Base-by-base conservation (phyloP, 2,113 vertebrate genomes). In the Platichthys flesus region DNA sequence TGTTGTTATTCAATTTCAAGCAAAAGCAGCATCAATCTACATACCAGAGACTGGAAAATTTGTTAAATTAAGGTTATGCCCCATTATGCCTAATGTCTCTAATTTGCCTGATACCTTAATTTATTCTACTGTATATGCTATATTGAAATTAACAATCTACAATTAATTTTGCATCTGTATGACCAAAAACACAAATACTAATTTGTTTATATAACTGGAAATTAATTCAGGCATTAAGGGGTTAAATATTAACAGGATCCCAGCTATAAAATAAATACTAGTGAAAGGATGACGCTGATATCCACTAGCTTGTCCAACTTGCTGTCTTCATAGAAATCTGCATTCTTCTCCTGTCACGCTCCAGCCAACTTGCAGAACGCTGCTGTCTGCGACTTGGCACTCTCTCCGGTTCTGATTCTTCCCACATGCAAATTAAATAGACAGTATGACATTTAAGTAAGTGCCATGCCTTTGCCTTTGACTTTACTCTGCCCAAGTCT, bases 361-460 rank as follows among this genome's bases (percentile, higher is more conserved):
- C 9, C 1, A 61, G 35, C 66, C 64, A 18, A 16, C 58, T 62
- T 5, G 9, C 23, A 67, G 57, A 80, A 24, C 12, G 24, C 61
- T 52, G 69, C 64, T 78, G 58, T 71, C 79, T 72, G 73, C 9
- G 3, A 62, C 56, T 81, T 78, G 73, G 79, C 87, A 62, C 66
- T 68, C 56, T 49, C 51, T 45, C 23, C 10, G 55, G 28, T 84
- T 67, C 75, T 67, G 67, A 80, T 58, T 67, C 61, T 81, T 74
- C 74, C 54, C 61, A 69, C 86, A 90, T 91, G 84, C 84, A 89
- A 91, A 91, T 86, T 24, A 75, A 86, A 84, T 55, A 80, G 86
- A 75, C 79, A 82, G 65, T 58, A 24, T 88, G 78, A 79, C 77
- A 86, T 83, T 79, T 83, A 85, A 85, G 83, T 81, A 52, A 83